Evolutionary conservation across 2,888 invertebrate species (phyloP).

Genomic region (Phyllotreta cruciferae): DNA sequence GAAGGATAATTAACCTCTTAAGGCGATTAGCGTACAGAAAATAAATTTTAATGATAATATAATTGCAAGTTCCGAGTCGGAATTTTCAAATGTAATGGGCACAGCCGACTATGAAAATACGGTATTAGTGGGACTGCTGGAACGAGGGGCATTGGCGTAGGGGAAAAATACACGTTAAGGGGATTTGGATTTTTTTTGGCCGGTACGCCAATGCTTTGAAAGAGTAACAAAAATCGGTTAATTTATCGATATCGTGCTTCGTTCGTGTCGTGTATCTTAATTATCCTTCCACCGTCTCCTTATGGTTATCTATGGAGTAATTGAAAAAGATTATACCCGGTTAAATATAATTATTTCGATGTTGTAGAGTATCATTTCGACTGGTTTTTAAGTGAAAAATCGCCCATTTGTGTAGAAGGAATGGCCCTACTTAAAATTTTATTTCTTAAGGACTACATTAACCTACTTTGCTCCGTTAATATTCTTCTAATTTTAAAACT

Average conservation of each 20-base stretch:
- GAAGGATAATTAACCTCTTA: constrained; percentile 36
- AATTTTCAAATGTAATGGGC: constrained; percentile 26
- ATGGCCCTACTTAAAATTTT: constrained; percentile 12
- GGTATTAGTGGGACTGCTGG: constrained; percentile 7
- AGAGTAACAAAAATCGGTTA: constrained; percentile 29
- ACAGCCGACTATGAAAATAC: constrained; percentile 19
- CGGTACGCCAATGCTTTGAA: no score
- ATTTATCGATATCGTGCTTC: constrained; percentile 38
- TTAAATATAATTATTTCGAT: constrained; percentile 29
- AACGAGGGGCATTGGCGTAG: background rate
- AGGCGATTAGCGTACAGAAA: constrained; percentile 35
- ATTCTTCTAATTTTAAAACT: no score
- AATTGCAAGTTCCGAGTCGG: constrained; percentile 36
- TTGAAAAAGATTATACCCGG: constrained; percentile 33
- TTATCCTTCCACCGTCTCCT: constrained; percentile 29
- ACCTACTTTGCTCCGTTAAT: constrained; percentile 1
- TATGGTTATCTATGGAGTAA: constrained; percentile 29
- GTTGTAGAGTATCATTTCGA: constrained; percentile 25
- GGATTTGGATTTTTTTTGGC: no score
- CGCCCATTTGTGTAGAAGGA: constrained; percentile 8
- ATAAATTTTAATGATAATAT: constrained; percentile 43
- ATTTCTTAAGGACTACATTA: constrained; percentile 2
- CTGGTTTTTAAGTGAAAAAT: constrained; percentile 20
- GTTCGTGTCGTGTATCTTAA: constrained; percentile 28
- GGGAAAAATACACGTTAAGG: background rate